phyloP scores from a whole-genome alignment of 2,113 vertebrate species.

The Apteryx mantelli region DNA sequence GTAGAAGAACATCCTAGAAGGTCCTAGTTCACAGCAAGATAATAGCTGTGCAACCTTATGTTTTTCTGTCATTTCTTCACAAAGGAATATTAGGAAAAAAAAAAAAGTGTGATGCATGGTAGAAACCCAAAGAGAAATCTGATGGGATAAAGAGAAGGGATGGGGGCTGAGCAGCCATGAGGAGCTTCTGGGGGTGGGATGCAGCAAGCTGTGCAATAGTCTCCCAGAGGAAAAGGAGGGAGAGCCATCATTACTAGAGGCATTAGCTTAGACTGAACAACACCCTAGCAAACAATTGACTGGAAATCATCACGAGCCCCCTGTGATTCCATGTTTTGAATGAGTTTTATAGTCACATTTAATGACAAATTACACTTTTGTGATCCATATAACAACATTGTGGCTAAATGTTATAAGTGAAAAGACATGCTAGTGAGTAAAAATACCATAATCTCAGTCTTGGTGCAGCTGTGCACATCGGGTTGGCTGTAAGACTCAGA shows the following conservation, averaged over 20 bases:
- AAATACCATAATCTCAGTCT: background rate
- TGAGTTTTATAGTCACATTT: background rate
- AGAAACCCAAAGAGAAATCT: background rate
- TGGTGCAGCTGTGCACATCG: background rate
- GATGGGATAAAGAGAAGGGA: background rate
- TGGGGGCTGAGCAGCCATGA: background rate
- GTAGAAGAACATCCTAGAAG: background rate
- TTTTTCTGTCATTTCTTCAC: background rate
- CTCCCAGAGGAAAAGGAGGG: background rate
- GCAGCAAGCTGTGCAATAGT: background rate
- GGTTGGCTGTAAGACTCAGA: background rate
- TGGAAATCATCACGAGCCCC: background rate
- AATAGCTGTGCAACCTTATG: background rate
- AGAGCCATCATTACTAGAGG: background rate
- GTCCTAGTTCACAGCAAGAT: background rate
- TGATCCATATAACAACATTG: background rate
- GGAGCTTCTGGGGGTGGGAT: background rate
- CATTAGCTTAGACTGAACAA: background rate
- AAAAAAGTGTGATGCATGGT: accelerated
- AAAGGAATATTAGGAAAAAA: background rate
- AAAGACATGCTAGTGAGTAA: background rate
- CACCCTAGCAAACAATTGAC: background rate
- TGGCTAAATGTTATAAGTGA: background rate
- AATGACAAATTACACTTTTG: background rate
- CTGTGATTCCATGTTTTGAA: background rate